phyloP scores from a whole-genome alignment of 2,888 invertebrate genomes.

The Hirtodrosophila confusa region DNA sequence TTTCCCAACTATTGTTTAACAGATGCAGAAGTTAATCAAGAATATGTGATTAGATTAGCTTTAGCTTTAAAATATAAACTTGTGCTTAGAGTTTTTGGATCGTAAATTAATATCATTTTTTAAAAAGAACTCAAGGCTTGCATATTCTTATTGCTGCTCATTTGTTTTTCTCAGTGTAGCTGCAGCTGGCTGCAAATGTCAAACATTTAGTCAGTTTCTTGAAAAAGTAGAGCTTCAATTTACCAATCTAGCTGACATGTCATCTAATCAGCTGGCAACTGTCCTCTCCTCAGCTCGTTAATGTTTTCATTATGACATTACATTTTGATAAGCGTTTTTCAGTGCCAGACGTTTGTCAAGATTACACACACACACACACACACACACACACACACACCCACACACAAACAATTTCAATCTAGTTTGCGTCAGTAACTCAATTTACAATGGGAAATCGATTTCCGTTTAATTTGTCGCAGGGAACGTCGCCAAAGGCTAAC shows the following conservation, averaged over 20 bases:
- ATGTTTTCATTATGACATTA: constrained; percentile 44
- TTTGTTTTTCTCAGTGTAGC: constrained; percentile 2
- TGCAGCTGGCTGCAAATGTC: background rate
- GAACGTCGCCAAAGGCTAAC: constrained; percentile 48
- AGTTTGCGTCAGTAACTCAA: constrained; percentile 60
- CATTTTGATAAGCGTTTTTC: constrained; percentile 52
- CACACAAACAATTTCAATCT: constrained; percentile 15
- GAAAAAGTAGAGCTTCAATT: constrained; percentile 28
- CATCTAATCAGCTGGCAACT: constrained; percentile 53
- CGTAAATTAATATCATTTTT: too few species aligned
- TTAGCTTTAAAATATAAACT: too few species aligned
- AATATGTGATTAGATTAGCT: too few species aligned
- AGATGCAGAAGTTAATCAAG: too few species aligned
- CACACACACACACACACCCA: constrained; percentile 2
- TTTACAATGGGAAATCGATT: constrained; percentile 71
- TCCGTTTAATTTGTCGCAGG: constrained; percentile 62
- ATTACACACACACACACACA: constrained; percentile 35
- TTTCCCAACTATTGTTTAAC: too few species aligned
- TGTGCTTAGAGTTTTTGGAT: too few species aligned
- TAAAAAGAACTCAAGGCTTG: too few species aligned
- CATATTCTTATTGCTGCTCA: background rate
- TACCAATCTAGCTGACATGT: constrained; percentile 34
- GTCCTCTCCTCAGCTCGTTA: constrained; percentile 36
- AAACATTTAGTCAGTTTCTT: constrained; percentile 2
- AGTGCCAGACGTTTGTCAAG: constrained; percentile 40